Base-by-base conservation (phyloP, 2,888 invertebrate genomes). In the Pterostichus madidus region DNA sequence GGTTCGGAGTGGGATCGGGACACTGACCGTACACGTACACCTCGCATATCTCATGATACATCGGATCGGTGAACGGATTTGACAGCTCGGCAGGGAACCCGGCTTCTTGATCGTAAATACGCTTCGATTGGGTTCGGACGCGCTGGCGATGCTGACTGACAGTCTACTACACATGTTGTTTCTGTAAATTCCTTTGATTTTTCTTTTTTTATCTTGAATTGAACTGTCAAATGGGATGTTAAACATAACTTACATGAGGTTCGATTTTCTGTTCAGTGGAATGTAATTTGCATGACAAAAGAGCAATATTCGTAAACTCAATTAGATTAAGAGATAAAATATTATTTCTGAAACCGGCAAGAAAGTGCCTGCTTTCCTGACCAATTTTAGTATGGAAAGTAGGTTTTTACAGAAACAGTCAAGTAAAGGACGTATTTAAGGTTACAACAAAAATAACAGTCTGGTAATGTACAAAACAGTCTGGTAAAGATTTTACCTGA, bases 91-190 rank as follows among this genome's bases (percentile, higher is more conserved):
- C 10, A 24, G 56, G 56, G 56, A 17, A 56, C 56, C 56, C 15
- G 24, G 7, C 56, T 56, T 56, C 56, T 56, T 56, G 56, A 56
- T 56, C 56, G 24, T 17, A 56, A 56, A 56, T 56, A 56, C 56
- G 24, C 56, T 56, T 56, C 56, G 56, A 56, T 56, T 56, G 56
- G 56, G 17, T 17, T 56, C 6, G 56, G 56, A 17, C 8, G 56
- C 56, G 56, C 13, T 56, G 56, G 15, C 10, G 2, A 13, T 56
- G 56, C 10, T 13, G 17, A 56, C 17, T 17, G 56, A 8, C 13
- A n/a, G n/a, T n/a, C n/a, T n/a, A n/a, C n/a, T n/a, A n/a, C n/a
- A n/a, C n/a, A 13, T 11, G 56, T 56, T 56, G 13, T 17, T 5
- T 5, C 7, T 8, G 56, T 56, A 10, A 13, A 56, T 56, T 56